phyloP scores from a whole-genome alignment of 1,140 invertebrate species.

The Aphelinus certus region DNA sequence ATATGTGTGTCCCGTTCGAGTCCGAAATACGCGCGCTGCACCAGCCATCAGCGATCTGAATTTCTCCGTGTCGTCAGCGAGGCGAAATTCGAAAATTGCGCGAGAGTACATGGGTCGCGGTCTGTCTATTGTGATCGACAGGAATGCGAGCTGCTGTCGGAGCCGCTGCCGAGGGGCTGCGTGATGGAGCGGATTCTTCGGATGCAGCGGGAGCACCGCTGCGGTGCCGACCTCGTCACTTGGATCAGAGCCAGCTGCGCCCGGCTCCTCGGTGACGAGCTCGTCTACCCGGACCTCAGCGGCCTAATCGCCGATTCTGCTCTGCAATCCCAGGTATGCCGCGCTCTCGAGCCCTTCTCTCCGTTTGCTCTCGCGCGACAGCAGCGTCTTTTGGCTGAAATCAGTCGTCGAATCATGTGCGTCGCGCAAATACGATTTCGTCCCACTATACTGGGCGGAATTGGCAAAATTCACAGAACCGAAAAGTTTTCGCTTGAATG shows the following conservation, averaged over 20 bases:
- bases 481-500: too few species aligned
- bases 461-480: too few species aligned
- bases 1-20: background rate
- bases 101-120: too few species aligned
- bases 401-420: too few species aligned
- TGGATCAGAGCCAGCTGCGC: slow-evolving; percentile 51
- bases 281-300: slow-evolving; percentile 46
- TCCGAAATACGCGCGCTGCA: background rate
- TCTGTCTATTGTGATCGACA: slow-evolving; percentile 6
- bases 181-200: slow-evolving; percentile 57
- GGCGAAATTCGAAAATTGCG: background rate
- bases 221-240: slow-evolving; percentile 51
- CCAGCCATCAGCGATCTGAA: background rate
- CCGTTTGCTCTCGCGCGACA: too few species aligned
- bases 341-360: too few species aligned
- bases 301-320: too few species aligned
- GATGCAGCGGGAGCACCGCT: slow-evolving; percentile 55
- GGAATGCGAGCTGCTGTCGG: slow-evolving; percentile 16
- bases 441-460: too few species aligned
- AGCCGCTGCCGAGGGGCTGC: slow-evolving; percentile 45
- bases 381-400: too few species aligned
- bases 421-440: too few species aligned
- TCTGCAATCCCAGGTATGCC: too few species aligned
- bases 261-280: slow-evolving; percentile 49
- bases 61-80: background rate